Percentiles rank a stretch among this genome's conserved stretches.
phyloP scores from a whole-genome alignment of 2,113 vertebrate genomes.

The Gymnogyps californianus region DNA sequence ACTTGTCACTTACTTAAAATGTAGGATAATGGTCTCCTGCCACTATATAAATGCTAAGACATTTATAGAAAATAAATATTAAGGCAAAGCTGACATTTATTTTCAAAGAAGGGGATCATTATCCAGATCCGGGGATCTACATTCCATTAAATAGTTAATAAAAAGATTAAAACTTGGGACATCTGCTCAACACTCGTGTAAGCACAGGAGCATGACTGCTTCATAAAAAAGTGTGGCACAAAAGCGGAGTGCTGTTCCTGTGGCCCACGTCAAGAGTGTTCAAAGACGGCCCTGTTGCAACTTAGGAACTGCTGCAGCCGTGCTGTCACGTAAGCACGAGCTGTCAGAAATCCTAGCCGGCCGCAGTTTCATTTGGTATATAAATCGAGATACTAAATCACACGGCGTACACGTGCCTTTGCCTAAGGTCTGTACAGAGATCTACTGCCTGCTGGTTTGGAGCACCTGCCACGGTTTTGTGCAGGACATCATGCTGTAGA shows the following conservation, averaged over 20 bases:
- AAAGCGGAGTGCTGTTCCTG: not conserved
- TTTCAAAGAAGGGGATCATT: constrained; percentile 69
- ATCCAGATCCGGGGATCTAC: constrained; percentile 47
- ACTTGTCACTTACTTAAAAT: constrained; percentile 64
- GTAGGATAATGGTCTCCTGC: constrained; percentile 67
- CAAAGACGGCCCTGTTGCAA: not conserved
- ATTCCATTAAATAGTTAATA: constrained; percentile 44
- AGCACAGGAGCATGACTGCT: not conserved
- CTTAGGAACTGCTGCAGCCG: not conserved
- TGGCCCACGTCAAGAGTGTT: not conserved
- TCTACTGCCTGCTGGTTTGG: not conserved
- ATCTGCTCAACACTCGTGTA: not conserved
- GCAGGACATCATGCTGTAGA: not conserved
- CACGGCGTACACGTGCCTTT: not conserved
- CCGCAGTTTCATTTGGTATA: not conserved
- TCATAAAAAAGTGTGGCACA: not conserved
- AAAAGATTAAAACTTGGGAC: constrained; percentile 15
- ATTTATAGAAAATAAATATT: constrained; percentile 79
- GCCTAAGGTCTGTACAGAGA: not conserved
- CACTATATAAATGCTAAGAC: constrained; percentile 71
- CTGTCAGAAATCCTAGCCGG: not conserved
- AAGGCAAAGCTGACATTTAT: constrained; percentile 82
- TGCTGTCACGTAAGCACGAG: not conserved
- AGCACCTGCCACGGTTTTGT: not conserved
- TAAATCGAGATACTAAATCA: not conserved